Evolutionary conservation across 1,140 invertebrate genomes (phyloP).

Genomic region (Triops longicaudatus): DNA sequence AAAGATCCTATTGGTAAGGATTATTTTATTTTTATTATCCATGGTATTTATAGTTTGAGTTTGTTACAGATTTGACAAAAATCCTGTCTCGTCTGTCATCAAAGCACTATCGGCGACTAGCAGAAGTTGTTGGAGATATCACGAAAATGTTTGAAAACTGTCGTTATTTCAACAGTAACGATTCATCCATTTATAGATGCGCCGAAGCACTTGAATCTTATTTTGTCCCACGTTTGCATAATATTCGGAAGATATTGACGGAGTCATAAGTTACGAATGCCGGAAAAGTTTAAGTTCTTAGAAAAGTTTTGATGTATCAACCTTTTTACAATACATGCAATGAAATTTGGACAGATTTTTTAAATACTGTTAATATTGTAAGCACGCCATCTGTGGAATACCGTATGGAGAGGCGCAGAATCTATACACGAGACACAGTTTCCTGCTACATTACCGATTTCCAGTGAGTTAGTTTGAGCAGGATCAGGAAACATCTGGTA

Average conservation of each 20-base stretch:
- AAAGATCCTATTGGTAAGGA: slow-evolving; percentile 94
- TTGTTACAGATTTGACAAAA: slow-evolving; percentile 17
- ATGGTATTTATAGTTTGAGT: neutral
- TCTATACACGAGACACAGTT: no score
- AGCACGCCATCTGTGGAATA: no score
- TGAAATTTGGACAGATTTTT: neutral
- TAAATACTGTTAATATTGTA: no score
- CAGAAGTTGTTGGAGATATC: slow-evolving; percentile 94
- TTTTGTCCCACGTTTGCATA: slow-evolving; percentile 56
- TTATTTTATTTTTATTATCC: slow-evolving; percentile 24
- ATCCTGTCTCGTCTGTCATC: slow-evolving; percentile 72
- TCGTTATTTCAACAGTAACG: slow-evolving; percentile 90
- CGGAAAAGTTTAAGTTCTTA: neutral
- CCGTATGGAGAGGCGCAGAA: no score
- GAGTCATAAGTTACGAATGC: neutral
- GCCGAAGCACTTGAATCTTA: slow-evolving; percentile 90
- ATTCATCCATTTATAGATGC: slow-evolving; percentile 90
- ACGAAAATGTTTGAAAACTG: slow-evolving; percentile 98
- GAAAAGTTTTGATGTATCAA: neutral
- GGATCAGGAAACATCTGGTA: no score
- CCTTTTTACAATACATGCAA: neutral
- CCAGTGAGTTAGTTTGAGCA: no score
- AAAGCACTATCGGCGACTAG: slow-evolving; percentile 72
- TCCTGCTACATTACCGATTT: no score
- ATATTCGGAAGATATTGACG: slow-evolving; percentile 15